Evolutionary conservation across 1,140 invertebrate species (phyloP).

Genomic region (Leptonema lineaticorne): DNA sequence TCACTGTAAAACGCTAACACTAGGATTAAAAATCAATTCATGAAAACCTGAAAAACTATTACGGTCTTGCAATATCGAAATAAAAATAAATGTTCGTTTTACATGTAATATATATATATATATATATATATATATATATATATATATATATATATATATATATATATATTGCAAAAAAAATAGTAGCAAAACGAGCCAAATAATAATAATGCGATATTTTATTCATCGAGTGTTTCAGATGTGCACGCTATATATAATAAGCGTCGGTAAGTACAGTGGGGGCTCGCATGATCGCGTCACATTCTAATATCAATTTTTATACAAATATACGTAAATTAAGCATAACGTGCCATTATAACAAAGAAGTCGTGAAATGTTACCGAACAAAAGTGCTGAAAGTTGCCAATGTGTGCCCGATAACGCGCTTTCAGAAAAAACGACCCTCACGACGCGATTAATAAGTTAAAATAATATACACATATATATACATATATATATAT

Average conservation of each 20-base stretch:
- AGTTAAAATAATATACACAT: neutral
- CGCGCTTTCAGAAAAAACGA: neutral
- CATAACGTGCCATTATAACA: too few species aligned
- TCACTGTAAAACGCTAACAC: too few species aligned
- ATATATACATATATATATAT: neutral
- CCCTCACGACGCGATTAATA: neutral
- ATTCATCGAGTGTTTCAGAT: slow-evolving; percentile 2
- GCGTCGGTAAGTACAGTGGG: neutral
- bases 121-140: too few species aligned
- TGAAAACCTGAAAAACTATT: too few species aligned
- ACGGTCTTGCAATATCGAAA: too few species aligned
- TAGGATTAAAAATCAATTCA: too few species aligned
- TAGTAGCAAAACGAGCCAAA: neutral
- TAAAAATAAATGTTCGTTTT: too few species aligned
- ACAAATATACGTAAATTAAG: too few species aligned
- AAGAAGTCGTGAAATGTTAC: neutral
- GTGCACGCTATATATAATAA: neutral
- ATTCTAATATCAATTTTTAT: slow-evolving; percentile 12
- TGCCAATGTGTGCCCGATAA: neutral
- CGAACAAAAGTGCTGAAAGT: neutral
- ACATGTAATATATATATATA: too few species aligned
- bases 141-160: too few species aligned
- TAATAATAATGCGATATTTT: neutral
- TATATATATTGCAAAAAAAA: too few species aligned
- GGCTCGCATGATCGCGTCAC: slow-evolving; percentile 7